Evolutionary conservation across 2,797 vertebrate genomes (phyloP).

Genomic region (Phoxinus dragarum): DNA sequence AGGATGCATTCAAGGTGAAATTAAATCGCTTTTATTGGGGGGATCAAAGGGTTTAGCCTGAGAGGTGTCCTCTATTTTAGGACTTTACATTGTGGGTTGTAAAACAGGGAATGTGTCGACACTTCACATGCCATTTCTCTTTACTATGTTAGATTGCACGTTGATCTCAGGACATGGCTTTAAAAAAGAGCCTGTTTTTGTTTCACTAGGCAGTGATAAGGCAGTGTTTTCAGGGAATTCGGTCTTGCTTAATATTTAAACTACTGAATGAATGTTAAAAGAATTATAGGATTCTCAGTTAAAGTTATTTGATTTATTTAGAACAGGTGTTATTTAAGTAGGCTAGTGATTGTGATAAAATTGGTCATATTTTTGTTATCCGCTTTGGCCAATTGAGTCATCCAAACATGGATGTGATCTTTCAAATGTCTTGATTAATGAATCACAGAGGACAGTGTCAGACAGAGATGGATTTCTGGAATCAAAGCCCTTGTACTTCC

Average conservation of each 20-base stretch:
- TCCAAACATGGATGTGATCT: conserved; percentile 31
- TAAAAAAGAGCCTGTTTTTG: conserved; percentile 35
- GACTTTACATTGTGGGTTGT: conserved; percentile 64
- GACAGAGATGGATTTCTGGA: conserved; percentile 30
- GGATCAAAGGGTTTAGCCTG: conserved; percentile 69
- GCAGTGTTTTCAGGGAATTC: background rate
- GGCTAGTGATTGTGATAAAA: background rate
- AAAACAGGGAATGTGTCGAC: conserved; percentile 68
- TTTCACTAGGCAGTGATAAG: conserved; percentile 34
- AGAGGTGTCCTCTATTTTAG: conserved; percentile 69
- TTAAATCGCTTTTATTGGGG: conserved; percentile 73
- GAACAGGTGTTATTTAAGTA: background rate
- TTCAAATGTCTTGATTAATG: background rate
- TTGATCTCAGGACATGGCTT: conserved; percentile 21
- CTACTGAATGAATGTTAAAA: background rate
- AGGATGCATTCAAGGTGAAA: conserved; percentile 71
- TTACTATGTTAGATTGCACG: conserved; percentile 23
- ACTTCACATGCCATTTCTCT: conserved; percentile 57
- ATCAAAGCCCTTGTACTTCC: conserved; percentile 4
- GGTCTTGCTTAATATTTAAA: conserved; percentile 11
- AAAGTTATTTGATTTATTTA: background rate
- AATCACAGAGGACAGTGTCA: background rate
- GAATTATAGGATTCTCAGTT: background rate
- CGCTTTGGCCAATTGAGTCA: background rate
- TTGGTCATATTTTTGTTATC: background rate